These are phyloP conservation scores for Seladonia tumulorum DNA, from an alignment of 2,888 invertebrate genomes.

Conservation along the genomic window DNA sequence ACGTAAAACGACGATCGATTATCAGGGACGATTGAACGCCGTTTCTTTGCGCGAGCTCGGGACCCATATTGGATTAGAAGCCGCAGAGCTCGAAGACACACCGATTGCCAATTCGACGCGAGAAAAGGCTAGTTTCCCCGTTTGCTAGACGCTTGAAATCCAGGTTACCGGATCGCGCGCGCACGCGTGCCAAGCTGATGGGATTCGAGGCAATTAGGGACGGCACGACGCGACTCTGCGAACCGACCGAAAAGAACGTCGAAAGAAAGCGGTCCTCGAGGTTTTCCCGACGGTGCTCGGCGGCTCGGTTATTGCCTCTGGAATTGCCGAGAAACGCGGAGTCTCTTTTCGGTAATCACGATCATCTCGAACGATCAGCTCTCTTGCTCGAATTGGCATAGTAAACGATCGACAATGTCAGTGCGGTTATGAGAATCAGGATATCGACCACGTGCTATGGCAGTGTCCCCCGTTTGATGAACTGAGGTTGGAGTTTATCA, in stretches of 20 bases:
- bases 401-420: no score
- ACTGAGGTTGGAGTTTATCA: no score
- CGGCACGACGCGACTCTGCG: neutral
- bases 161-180: constrained; percentile 1
- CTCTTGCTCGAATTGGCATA: no score
- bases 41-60: constrained; percentile 18
- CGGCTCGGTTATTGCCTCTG: neutral
- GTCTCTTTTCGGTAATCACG: neutral
- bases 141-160: neutral
- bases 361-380: neutral
- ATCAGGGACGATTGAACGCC: neutral
- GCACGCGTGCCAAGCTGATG: neutral
- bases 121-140: constrained; percentile 16
- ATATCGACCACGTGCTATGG: no score
- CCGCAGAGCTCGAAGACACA: constrained; percentile 40
- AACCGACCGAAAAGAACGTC: neutral
- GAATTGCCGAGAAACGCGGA: neutral
- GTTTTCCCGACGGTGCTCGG: neutral
- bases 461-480: no score
- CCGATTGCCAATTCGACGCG: constrained; percentile 41
- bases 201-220: neutral
- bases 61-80: constrained; percentile 54
- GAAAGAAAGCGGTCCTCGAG: neutral
- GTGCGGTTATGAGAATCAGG: no score
- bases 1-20: neutral